Evolutionary conservation across 2,888 invertebrate genomes (phyloP).

Genomic region (Hirtodrosophila cameraria): DNA sequence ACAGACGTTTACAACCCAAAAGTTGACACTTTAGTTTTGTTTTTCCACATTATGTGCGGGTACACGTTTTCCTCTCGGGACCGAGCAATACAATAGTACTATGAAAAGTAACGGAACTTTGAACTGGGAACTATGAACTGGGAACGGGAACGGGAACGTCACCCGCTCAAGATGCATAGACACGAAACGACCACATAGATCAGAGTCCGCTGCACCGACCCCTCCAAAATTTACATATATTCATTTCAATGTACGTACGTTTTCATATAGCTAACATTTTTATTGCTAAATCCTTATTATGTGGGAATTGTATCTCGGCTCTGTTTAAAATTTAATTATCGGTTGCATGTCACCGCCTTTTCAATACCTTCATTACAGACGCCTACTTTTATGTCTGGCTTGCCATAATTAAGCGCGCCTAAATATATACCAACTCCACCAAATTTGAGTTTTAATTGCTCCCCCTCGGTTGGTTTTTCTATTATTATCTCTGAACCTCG

Average conservation of each 20-base stretch:
- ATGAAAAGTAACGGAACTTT: slow-evolving; percentile 48
- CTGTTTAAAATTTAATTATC: slow-evolving; percentile 66
- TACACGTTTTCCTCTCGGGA: slow-evolving; percentile 53
- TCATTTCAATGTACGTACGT: background rate
- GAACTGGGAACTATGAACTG: slow-evolving; percentile 32
- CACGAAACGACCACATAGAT: slow-evolving; percentile 53
- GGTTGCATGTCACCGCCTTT: slow-evolving; percentile 76
- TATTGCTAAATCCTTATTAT: slow-evolving; percentile 76
- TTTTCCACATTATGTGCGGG: slow-evolving; percentile 70
- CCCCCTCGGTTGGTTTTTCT: slow-evolving; percentile 30
- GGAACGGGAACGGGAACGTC: slow-evolving; percentile 2
- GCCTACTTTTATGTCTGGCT: slow-evolving; percentile 30
- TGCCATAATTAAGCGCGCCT: slow-evolving; percentile 74
- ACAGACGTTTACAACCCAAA: slow-evolving; percentile 55
- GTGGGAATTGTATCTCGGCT: slow-evolving; percentile 54
- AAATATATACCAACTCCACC: slow-evolving; percentile 54
- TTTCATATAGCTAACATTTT: slow-evolving; percentile 42
- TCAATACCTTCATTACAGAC: slow-evolving; percentile 70
- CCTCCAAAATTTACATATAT: slow-evolving; percentile 58
- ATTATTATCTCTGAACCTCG: slow-evolving; percentile 34
- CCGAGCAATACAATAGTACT: background rate
- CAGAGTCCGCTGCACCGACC: slow-evolving; percentile 28
- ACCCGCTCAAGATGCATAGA: slow-evolving; percentile 67
- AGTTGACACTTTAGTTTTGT: slow-evolving; percentile 69
- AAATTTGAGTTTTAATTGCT: slow-evolving; percentile 65